Conservation (phyloP, 2,797 vertebrate genomes). For the Platalea minor region DNA sequence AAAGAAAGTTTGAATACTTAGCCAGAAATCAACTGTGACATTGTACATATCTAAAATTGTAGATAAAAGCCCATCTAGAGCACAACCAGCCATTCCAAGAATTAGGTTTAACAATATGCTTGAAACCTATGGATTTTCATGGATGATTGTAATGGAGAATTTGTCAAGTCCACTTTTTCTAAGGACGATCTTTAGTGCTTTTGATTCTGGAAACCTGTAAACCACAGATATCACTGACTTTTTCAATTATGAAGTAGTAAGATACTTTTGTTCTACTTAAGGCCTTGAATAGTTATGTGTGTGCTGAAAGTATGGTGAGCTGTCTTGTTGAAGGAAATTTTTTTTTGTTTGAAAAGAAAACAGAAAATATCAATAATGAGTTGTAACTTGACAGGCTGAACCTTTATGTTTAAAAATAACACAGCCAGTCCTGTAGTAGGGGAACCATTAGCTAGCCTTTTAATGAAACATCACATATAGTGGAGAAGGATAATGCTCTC, state of each 20-base stretch:
- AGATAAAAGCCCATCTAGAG: background rate
- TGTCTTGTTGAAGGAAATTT: background rate
- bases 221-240: background rate
- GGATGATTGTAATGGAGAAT: background rate
- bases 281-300: background rate
- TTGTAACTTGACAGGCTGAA: background rate
- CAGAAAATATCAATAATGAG: background rate
- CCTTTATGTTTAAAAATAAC: background rate
- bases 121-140: background rate
- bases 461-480: background rate
- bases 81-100: background rate
- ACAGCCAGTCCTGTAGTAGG: background rate
- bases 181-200: background rate
- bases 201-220: conserved; percentile 4
- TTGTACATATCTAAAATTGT: background rate
- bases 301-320: background rate
- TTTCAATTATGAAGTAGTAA: background rate
- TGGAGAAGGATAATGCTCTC: background rate
- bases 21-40: background rate
- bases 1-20: background rate
- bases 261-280: conserved; percentile 32
- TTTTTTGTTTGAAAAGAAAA: background rate
- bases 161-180: background rate
- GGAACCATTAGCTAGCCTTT: background rate
- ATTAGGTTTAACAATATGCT: background rate